These are phyloP conservation scores for Coptodon rendalli DNA, from an alignment of 2,113 vertebrate species.

Conservation along the genomic window DNA sequence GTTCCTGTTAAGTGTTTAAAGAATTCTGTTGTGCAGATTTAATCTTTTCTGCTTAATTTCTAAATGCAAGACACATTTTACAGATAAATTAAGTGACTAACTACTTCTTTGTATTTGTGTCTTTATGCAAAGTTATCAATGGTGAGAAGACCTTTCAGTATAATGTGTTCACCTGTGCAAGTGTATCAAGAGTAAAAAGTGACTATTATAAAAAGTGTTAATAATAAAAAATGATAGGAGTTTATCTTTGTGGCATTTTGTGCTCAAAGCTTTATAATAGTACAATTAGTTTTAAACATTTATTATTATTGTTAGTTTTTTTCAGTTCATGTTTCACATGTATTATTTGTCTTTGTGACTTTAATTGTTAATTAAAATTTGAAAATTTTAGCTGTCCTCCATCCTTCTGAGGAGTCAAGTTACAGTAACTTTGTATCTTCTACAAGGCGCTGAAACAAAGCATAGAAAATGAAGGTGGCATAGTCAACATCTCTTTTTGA, in stretches of 20 bases:
- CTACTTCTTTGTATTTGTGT: fast-evolving
- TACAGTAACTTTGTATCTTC: neutral
- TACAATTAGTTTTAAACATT: neutral
- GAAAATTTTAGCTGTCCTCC: neutral
- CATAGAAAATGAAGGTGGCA: neutral
- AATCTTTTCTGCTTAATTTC: neutral
- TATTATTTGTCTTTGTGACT: too few species aligned
- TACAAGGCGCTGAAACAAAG: neutral
- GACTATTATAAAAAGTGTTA: fast-evolving
- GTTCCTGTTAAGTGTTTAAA: fast-evolving
- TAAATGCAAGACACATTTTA: fast-evolving
- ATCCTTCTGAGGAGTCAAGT: neutral
- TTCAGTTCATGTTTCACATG: too few species aligned
- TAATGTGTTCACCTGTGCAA: neutral
- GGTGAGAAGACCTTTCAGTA: neutral
- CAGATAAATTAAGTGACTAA: fast-evolving
- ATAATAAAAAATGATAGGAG: fast-evolving
- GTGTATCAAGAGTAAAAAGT: neutral
- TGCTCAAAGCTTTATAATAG: fast-evolving
- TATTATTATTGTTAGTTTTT: too few species aligned
- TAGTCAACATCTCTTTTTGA: neutral
- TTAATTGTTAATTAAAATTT: neutral
- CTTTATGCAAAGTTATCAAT: fast-evolving
- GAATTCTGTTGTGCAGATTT: fast-evolving
- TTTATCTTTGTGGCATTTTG: neutral